Percentiles rank a stretch among this genome's conserved stretches.
Conservation (phyloP, 2,888 invertebrate genomes). For the Drosophila maculinotata region DNA sequence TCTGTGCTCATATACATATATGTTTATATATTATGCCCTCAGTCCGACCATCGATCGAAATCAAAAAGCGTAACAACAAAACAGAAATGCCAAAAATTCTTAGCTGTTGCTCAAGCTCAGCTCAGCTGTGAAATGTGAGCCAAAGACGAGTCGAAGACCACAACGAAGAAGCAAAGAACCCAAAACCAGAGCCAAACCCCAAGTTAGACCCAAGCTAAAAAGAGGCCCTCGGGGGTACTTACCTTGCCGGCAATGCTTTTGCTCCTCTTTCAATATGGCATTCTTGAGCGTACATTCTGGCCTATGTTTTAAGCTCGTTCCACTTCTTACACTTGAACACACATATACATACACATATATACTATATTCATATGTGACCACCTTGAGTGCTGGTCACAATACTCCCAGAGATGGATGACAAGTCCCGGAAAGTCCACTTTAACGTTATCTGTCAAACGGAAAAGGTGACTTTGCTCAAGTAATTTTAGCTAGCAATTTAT, state of each 20-base stretch:
- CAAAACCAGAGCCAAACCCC: conserved; percentile 32
- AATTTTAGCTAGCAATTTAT: conserved; percentile 55
- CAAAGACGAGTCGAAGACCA: conserved; percentile 39
- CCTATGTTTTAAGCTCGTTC: conserved; percentile 43
- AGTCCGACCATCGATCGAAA: conserved; percentile 70
- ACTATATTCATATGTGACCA: neutral
- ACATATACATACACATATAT: neutral
- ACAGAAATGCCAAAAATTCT: conserved; percentile 73
- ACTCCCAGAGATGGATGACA: conserved; percentile 23
- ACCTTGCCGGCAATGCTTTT: conserved; percentile 50
- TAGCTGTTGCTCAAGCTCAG: conserved; percentile 33
- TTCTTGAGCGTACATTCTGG: conserved; percentile 68
- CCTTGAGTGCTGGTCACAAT: conserved; percentile 5
- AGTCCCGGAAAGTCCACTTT: conserved; percentile 14
- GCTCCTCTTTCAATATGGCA: conserved; percentile 56
- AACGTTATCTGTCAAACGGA: conserved; percentile 43
- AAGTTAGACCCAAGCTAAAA: conserved; percentile 1
- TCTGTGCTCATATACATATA: conserved; percentile 4
- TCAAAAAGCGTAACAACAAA: conserved; percentile 82
- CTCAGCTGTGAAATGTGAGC: conserved; percentile 59
- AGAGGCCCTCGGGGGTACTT: conserved; percentile 23
- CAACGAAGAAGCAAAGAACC: neutral
- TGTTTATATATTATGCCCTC: conserved; percentile 60
- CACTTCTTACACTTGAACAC: conserved; percentile 27
- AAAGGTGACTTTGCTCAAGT: conserved; percentile 46